phyloP scores from a whole-genome alignment of 2,888 invertebrate genomes.

The Girardia tigrina region DNA sequence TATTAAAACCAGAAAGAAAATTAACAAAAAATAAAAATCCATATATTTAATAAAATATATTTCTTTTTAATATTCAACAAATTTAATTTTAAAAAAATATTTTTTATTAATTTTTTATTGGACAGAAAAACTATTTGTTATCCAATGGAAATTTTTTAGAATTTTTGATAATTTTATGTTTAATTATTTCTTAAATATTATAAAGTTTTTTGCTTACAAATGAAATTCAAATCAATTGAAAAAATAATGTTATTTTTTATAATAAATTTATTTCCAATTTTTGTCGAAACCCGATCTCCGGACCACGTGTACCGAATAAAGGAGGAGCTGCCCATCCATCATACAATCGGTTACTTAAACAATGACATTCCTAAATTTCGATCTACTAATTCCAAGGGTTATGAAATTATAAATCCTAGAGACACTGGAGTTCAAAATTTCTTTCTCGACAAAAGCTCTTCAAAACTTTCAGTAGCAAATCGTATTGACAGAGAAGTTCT shows the following conservation, averaged over 20 bases:
- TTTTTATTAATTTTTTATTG: too few relatives aligned
- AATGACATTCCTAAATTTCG: not conserved
- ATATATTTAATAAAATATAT: too few relatives aligned
- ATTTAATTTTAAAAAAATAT: too few relatives aligned
- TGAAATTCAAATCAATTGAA: too few relatives aligned
- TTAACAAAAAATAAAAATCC: too few relatives aligned
- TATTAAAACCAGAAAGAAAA: too few relatives aligned
- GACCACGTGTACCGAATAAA: slow-evolving; percentile 2
- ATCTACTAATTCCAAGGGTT: not conserved
- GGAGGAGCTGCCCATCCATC: not conserved
- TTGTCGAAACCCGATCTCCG: not conserved
- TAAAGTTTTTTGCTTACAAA: too few relatives aligned
- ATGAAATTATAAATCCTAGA: slow-evolving; percentile 7
- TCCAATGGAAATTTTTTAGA: too few relatives aligned
- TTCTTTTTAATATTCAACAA: too few relatives aligned
- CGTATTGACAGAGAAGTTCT: not conserved
- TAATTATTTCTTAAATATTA: too few relatives aligned
- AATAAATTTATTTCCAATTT: not conserved
- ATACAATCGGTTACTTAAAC: slow-evolving; percentile 14
- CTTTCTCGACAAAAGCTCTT: not conserved
- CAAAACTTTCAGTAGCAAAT: not conserved
- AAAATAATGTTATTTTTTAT: not conserved
- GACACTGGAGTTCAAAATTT: slow-evolving; percentile 12
- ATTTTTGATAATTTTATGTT: too few relatives aligned
- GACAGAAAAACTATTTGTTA: too few relatives aligned